phyloP scores from a whole-genome alignment of 2,888 invertebrate genomes.

The Limenitis camilla region DNA sequence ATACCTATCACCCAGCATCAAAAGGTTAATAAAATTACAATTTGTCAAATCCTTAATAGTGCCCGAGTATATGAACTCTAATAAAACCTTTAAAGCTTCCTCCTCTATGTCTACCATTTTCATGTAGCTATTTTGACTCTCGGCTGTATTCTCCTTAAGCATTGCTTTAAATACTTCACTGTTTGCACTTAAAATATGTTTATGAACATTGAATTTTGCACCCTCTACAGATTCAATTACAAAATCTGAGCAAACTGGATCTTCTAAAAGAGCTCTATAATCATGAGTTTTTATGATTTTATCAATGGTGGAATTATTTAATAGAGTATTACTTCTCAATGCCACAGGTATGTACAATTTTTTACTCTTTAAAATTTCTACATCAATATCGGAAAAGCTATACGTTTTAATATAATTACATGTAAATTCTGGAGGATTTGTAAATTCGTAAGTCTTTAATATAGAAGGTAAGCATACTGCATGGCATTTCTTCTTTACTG shows the following conservation, averaged over 20 bases:
- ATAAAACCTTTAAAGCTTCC: conserved; percentile 48
- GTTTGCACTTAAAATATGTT: conserved; percentile 44
- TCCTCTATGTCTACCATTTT: conserved; percentile 50
- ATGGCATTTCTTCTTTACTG: conserved; percentile 39
- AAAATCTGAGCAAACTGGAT: conserved; percentile 58
- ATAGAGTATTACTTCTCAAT: conserved; percentile 24
- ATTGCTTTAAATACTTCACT: conserved; percentile 68
- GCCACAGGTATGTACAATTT: conserved; percentile 47
- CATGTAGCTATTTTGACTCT: conserved; percentile 53
- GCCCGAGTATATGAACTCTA: conserved; percentile 61
- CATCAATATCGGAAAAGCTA: conserved; percentile 46
- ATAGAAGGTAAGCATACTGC: conserved; percentile 37
- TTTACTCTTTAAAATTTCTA: conserved; percentile 46
- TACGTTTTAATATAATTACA: conserved; percentile 49
- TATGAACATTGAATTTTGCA: conserved; percentile 51
- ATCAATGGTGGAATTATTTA: neutral
- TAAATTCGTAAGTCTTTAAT: conserved; percentile 37
- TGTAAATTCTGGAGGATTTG: conserved; percentile 28
- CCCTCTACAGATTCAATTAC: conserved; percentile 58
- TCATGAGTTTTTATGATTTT: conserved; percentile 37
- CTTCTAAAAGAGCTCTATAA: conserved; percentile 42
- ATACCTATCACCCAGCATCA: conserved; percentile 56
- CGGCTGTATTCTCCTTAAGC: conserved; percentile 61
- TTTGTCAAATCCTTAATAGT: conserved; percentile 46
- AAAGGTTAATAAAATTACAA: conserved; percentile 44